Base-by-base conservation (phyloP, 2,113 vertebrate species). In the Amia ocellicauda region DNA sequence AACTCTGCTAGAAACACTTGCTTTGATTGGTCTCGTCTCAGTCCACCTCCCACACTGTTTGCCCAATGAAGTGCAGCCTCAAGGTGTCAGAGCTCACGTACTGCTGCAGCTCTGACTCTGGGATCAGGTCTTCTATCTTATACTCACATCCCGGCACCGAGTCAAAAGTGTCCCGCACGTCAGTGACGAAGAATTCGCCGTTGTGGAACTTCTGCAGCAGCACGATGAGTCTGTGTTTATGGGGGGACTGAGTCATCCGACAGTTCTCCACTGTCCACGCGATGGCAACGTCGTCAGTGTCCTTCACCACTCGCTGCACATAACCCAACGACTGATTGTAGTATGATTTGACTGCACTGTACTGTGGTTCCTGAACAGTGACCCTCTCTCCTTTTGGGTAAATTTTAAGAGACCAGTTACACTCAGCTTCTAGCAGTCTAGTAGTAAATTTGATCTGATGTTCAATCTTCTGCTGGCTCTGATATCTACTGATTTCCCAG, bases 1-100 rank as follows among this genome's bases (percentile, higher is more conserved):
- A n/a, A n/a, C n/a, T n/a, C n/a, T n/a, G n/a, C n/a, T n/a, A n/a
- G n/a, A n/a, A n/a, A n/a, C n/a, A n/a, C n/a, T n/a, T n/a, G n/a
- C n/a, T n/a, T n/a, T n/a, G n/a, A n/a, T n/a, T n/a, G n/a, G n/a
- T n/a, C n/a, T n/a, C n/a, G n/a, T n/a, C n/a, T n/a, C n/a, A n/a
- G n/a, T n/a, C n/a, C n/a, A n/a, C 31, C 20, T 59, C 14, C 57
- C 57, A 59, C n/a, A 20, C 40, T 22, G 57, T 59, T 3, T 59
- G 57, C 16, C 16, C 36, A 11, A 59, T 41, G 7, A 59, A 41
- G 20, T 22, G 57, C 2, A 59, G 17, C 57, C 40, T 59, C 57
- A 59, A 40, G 29, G 36, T 59, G 57, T 42, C n/a, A 1, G 19
- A 16, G 28, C 20, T 36, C 7, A 59, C 20, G 20, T 40, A 59